These are phyloP conservation scores for Drosophila lowei DNA, from an alignment of 1,140 invertebrate species.

Conservation along the genomic window DNA sequence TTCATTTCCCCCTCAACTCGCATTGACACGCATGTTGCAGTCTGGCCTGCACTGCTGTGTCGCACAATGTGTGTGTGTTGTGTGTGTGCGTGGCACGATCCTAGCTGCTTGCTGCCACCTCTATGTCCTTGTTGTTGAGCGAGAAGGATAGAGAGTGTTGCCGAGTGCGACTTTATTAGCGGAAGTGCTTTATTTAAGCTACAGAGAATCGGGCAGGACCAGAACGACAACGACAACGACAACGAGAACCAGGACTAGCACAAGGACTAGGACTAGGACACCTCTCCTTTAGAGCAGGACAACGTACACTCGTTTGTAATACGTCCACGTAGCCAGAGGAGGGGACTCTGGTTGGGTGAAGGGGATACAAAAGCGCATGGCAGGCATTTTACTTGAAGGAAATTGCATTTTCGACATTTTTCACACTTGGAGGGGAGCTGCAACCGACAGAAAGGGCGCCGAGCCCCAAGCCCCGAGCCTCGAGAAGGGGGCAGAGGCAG, in stretches of 20 bases:
- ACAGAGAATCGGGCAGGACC: slow-evolving; percentile 50
- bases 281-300: slow-evolving; percentile 30
- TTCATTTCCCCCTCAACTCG: slow-evolving; percentile 17
- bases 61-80: slow-evolving; percentile 11
- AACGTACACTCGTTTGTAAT: slow-evolving; percentile 72
- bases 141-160: slow-evolving; percentile 17
- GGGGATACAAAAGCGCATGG: slow-evolving; percentile 71
- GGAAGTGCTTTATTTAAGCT: slow-evolving; percentile 82
- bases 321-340: slow-evolving; percentile 61
- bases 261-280: slow-evolving; percentile 43
- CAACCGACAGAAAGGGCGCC: slow-evolving; percentile 7
- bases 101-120: slow-evolving; percentile 26
- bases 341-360: not conserved
- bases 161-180: slow-evolving; percentile 78
- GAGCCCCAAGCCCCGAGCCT: too few species aligned
- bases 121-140: slow-evolving; percentile 31
- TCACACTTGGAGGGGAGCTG: slow-evolving; percentile 69
- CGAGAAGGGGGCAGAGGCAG: too few species aligned
- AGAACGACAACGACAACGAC: slow-evolving; percentile 37
- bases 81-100: slow-evolving; percentile 41
- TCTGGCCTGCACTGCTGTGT: slow-evolving; percentile 45
- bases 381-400: slow-evolving; percentile 82
- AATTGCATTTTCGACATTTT: slow-evolving; percentile 82
- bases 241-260: slow-evolving; percentile 33
- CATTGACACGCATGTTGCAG: slow-evolving; percentile 78